These are phyloP conservation scores for Drosophila obscura DNA, from an alignment of 1,140 invertebrate species.

Conservation along the genomic window DNA sequence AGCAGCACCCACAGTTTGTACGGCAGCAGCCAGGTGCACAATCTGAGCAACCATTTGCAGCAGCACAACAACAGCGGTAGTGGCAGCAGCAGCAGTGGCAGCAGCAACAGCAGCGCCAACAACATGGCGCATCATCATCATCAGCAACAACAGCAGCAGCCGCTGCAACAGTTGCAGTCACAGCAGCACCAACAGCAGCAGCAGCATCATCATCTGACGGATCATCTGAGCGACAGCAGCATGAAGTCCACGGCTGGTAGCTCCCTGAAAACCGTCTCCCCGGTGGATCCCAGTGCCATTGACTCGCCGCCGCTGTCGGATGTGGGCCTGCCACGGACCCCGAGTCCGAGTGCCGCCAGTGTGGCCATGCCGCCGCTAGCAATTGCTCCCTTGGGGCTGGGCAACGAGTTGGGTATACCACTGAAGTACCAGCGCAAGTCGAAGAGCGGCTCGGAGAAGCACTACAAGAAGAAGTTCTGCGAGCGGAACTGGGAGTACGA, in stretches of 20 bases:
- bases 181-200: constrained; percentile 31
- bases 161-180: constrained; percentile 18
- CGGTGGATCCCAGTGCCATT: constrained; percentile 69
- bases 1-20: constrained; percentile 49
- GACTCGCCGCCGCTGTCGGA: constrained; percentile 85
- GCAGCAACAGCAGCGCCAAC: constrained; percentile 18
- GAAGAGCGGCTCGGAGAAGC: constrained; percentile 86
- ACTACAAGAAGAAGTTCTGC: constrained; percentile 91
- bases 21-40: constrained; percentile 42
- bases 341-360: constrained; percentile 86
- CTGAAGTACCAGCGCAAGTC: constrained; percentile 87
- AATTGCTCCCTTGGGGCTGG: constrained; percentile 40
- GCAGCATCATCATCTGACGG: constrained; percentile 48
- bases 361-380: constrained; percentile 85
- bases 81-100: constrained; percentile 6
- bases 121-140: constrained; percentile 12
- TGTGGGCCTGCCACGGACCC: constrained; percentile 87
- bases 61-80: constrained; percentile 21
- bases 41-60: constrained; percentile 48
- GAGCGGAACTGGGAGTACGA: constrained; percentile 87
- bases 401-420: constrained; percentile 75
- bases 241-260: constrained; percentile 67
- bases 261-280: constrained; percentile 71
- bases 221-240: constrained; percentile 79
- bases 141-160: constrained; percentile 19